Base-by-base conservation (phyloP, 1,140 invertebrate species). In the Lordiphosa stackelbergi region DNA sequence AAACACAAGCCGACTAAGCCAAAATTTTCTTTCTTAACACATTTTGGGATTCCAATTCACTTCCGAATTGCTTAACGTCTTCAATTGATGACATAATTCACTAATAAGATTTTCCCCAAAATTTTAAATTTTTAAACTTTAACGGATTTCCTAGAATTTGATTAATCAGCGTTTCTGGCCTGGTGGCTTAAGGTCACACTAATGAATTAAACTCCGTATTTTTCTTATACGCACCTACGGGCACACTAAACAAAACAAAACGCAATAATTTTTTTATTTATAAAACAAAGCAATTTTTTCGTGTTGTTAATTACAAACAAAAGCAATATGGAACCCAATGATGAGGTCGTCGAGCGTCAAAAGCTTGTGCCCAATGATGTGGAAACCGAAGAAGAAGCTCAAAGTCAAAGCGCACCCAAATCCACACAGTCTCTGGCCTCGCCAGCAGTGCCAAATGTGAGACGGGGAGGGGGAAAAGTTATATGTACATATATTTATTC, bases 361-460 rank as follows among this genome's bases (percentile, higher is more conserved):
- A 87, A 87, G 40, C 71, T 87, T 9, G 85, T 87, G 52, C 73
- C 83, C 52, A 86, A 86, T 35, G 85, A 87, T 64, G 75, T 85
- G 43, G 75, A 81, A 60, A 81, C 75, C 4, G 85, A 87, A 37
- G 85, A 87, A 42, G 85, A 87, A 66, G 71, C 78, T 46, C 66
- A 81, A 57, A 75, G 78, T 47, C 63, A 66, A 51, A 66, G 61
- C n/a, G 59, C 68, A 53, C 66, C 68, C 7, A 83, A 83, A 77
- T 84, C 77, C 53, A 88, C 86, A 31, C 79, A 89, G 54, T 85
- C 84, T 53, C 77, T 86, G 8, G 72, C 83, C 58, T 81, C 75
- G 11, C 78, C 85, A 40, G 66, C 79, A 34, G 72, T 85, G 28
- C 79, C 83, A 59, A 87, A 90, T 89, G 88, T 87, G 57, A 73